These are phyloP conservation scores for Heteromyza rotundicornis DNA, from an alignment of 2,888 invertebrate genomes.

Conservation along the genomic window DNA sequence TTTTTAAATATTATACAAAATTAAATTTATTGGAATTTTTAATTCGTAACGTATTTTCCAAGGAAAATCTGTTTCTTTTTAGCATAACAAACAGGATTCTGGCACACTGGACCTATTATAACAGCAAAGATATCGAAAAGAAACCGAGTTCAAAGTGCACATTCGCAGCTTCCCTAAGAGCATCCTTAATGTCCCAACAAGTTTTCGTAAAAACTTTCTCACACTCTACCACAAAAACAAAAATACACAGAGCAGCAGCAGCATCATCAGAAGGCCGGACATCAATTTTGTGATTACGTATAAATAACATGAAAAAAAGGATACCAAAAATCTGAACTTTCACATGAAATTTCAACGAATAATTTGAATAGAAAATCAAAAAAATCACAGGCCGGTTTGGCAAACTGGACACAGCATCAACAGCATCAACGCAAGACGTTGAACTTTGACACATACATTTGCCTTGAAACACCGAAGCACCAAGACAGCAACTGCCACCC, in stretches of 20 bases:
- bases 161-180: slow-evolving; percentile 1
- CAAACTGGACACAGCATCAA: slow-evolving; percentile 5
- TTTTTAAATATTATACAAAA: no score
- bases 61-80: no score
- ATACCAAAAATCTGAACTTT: slow-evolving; percentile 35
- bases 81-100: not conserved
- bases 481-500: slow-evolving; percentile 1
- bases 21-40: no score
- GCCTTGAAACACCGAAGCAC: no score
- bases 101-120: not conserved
- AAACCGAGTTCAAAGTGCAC: not conserved
- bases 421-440: not conserved
- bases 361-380: not conserved
- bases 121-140: no score
- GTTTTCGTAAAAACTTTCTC: not conserved
- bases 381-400: not conserved
- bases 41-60: no score
- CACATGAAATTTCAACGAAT: slow-evolving; percentile 32
- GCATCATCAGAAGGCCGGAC: slow-evolving; percentile 27
- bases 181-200: not conserved
- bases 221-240: no score
- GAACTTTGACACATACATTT: not conserved
- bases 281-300: slow-evolving; percentile 12
- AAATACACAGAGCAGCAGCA: no score
- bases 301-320: slow-evolving; percentile 14